Evolutionary conservation across 1,140 invertebrate species (phyloP).

Genomic region (Diorhabda sublineata): DNA sequence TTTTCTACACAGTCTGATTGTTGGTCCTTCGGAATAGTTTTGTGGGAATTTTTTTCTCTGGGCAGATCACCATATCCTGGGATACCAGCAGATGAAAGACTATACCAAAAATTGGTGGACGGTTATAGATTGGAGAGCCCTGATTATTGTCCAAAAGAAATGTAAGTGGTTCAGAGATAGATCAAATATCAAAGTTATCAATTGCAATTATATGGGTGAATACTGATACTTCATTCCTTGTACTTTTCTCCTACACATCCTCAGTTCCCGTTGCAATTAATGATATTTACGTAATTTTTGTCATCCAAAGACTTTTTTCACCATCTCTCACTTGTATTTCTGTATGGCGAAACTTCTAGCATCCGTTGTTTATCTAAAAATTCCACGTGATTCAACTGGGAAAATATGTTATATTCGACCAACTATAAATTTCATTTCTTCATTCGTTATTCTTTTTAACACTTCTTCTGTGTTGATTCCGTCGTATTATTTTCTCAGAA

Average conservation of each 20-base stretch:
- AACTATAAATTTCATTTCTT: too few relatives aligned
- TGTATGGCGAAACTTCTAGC: background rate
- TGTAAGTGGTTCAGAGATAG: constrained; percentile 56
- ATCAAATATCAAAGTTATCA: background rate
- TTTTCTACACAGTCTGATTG: constrained; percentile 88
- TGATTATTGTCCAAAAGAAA: constrained; percentile 66
- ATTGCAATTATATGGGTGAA: background rate
- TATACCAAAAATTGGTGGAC: constrained; percentile 70
- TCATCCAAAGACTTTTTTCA: background rate
- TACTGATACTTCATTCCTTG: background rate
- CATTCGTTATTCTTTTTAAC: too few relatives aligned
- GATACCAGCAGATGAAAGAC: constrained; percentile 66
- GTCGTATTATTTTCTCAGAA: too few relatives aligned
- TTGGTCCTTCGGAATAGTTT: constrained; percentile 89
- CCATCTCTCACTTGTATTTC: background rate
- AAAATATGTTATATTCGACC: too few relatives aligned
- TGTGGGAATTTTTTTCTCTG: constrained; percentile 93
- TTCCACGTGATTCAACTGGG: too few relatives aligned
- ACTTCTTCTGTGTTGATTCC: too few relatives aligned
- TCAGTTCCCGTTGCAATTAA: background rate
- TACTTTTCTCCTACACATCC: background rate
- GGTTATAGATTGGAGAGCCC: constrained; percentile 87
- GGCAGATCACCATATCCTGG: constrained; percentile 85
- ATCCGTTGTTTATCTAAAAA: too few relatives aligned
- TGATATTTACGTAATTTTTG: background rate